Conservation (phyloP, 2,888 invertebrate genomes). For the Tinea pellionella region DNA sequence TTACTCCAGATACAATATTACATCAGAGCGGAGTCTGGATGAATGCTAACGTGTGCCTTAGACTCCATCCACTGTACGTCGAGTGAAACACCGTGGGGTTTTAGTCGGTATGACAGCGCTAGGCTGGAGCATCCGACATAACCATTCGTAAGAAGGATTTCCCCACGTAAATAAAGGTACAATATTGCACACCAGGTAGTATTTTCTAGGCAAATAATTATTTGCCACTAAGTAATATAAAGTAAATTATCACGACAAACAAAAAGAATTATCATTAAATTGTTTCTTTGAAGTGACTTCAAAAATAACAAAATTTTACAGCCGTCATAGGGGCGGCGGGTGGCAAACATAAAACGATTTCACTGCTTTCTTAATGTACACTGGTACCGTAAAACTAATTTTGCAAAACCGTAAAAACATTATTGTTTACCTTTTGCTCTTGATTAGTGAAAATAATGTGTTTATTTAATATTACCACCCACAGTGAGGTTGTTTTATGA, state of each 20-base stretch:
- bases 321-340: neutral
- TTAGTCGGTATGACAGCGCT: too few relatives aligned
- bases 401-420: conserved; percentile 1
- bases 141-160: too few relatives aligned
- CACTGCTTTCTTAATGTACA: neutral
- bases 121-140: too few relatives aligned
- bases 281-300: neutral
- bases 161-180: too few relatives aligned
- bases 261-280: neutral
- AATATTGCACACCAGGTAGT: too few relatives aligned
- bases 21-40: too few relatives aligned
- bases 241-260: neutral
- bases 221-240: too few relatives aligned
- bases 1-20: too few relatives aligned
- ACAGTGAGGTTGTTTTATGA: neutral
- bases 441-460: conserved; percentile 9
- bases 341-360: conserved; percentile 6
- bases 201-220: too few relatives aligned
- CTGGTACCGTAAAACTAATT: conserved; percentile 1
- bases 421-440: neutral
- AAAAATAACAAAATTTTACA: neutral
- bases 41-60: too few relatives aligned
- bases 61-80: too few relatives aligned
- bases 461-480: conserved; percentile 10
- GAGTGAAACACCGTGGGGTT: too few relatives aligned